A percentile compares a stretch with the other conserved stretches of the same genome.
Evolutionary conservation across 2,113 vertebrate genomes (phyloP).

Genomic region (Elephantulus edwardii): DNA sequence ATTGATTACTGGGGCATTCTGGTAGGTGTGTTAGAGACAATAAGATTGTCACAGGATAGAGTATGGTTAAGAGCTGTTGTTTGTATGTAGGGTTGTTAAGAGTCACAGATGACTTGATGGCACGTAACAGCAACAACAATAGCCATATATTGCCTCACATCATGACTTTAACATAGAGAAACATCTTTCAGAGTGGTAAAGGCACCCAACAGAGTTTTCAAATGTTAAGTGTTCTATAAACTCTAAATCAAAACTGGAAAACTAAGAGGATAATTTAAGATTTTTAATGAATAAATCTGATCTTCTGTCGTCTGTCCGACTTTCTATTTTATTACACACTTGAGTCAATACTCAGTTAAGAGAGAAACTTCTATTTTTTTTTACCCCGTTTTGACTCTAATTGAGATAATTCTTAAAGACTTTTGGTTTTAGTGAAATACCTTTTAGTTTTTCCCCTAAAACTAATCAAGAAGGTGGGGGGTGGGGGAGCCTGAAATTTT

Average conservation of each 20-base stretch:
- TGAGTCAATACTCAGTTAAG: neutral
- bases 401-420: neutral
- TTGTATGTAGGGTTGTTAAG: too few relatives aligned
- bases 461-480: too few relatives aligned
- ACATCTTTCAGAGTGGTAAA: neutral
- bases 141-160: too few relatives aligned
- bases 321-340: neutral
- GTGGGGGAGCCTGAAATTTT: too few relatives aligned
- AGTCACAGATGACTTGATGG: too few relatives aligned
- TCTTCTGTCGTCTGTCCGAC: neutral
- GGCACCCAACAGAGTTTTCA: neutral
- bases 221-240: neutral
- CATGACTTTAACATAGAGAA: too few relatives aligned
- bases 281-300: neutral
- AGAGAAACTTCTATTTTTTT: neutral
- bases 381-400: neutral
- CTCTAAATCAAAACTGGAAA: neutral
- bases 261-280: neutral
- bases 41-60: too few relatives aligned
- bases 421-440: conserved; percentile 28
- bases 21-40: too few relatives aligned
- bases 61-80: too few relatives aligned
- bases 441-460: neutral
- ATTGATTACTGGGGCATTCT: too few relatives aligned
- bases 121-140: too few relatives aligned